A percentile compares a stretch with the other conserved stretches of the same genome.
These are phyloP conservation scores for Scleropages formosus DNA, from an alignment of 2,797 vertebrate genomes.

Conservation along the genomic window DNA sequence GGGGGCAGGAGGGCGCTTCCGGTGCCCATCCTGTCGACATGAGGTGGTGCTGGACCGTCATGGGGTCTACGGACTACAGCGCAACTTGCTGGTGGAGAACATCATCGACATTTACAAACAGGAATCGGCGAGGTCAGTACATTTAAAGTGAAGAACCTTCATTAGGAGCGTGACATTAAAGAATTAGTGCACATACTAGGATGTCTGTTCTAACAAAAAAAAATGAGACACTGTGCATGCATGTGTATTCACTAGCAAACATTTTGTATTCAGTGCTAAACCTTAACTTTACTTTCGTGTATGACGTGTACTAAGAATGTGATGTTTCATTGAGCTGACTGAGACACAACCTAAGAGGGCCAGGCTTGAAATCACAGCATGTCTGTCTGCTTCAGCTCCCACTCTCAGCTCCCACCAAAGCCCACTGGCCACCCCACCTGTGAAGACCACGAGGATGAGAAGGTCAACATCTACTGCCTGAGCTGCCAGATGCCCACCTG, in stretches of 20 bases:
- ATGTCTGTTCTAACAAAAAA: too few relatives aligned
- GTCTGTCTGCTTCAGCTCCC: slow-evolving; percentile 33
- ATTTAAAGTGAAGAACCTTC: too few relatives aligned
- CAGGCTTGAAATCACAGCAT: not conserved
- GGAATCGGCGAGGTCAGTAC: slow-evolving; percentile 57
- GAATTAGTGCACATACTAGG: too few relatives aligned
- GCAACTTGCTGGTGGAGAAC: slow-evolving; percentile 79
- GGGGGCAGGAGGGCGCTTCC: slow-evolving; percentile 72
- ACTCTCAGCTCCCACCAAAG: slow-evolving; percentile 48
- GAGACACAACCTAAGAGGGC: not conserved
- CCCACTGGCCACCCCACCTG: slow-evolving; percentile 54
- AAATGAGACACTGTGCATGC: too few relatives aligned
- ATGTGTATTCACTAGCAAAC: too few relatives aligned
- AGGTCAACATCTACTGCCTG: slow-evolving; percentile 77
- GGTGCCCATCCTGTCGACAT: slow-evolving; percentile 71
- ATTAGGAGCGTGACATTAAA: too few relatives aligned
- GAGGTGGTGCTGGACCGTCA: slow-evolving; percentile 78
- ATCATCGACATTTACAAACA: slow-evolving; percentile 78
- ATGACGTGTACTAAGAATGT: not conserved
- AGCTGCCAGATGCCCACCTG: slow-evolving; percentile 71
- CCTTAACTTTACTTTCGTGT: too few relatives aligned
- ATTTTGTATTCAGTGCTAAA: too few relatives aligned
- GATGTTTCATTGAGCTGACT: too few relatives aligned
- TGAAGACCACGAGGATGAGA: slow-evolving; percentile 70
- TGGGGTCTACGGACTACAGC: slow-evolving; percentile 72